These are phyloP conservation scores for Drosophila robusta DNA, from an alignment of 2,888 invertebrate species.

Conservation along the genomic window DNA sequence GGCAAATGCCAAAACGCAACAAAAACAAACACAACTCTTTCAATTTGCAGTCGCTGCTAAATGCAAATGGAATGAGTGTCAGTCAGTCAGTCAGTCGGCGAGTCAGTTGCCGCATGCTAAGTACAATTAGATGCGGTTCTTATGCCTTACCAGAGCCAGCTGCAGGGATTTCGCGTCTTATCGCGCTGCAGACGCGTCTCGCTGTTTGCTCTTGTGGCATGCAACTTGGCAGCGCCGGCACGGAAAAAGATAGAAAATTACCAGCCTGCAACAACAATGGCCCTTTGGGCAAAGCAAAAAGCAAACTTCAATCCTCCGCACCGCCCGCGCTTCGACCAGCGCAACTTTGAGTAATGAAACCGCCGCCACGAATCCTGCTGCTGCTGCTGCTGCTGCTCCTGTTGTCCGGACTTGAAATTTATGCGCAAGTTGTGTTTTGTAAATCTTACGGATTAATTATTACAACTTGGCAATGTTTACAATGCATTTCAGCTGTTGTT, in stretches of 20 bases:
- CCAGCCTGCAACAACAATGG: slow-evolving; percentile 49
- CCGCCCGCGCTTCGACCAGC: not conserved
- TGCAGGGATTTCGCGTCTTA: slow-evolving; percentile 54
- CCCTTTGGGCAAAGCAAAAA: slow-evolving; percentile 28
- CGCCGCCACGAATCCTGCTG: slow-evolving; percentile 7
- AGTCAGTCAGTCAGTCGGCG: slow-evolving; percentile 22
- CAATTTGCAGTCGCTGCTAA: slow-evolving; percentile 51
- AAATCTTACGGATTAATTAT: slow-evolving; percentile 82
- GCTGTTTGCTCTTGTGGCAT: slow-evolving; percentile 68
- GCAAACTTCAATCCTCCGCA: slow-evolving; percentile 9
- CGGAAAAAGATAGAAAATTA: slow-evolving; percentile 33
- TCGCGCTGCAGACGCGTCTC: slow-evolving; percentile 39
- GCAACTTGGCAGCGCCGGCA: slow-evolving; percentile 46
- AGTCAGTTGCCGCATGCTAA: slow-evolving; percentile 61
- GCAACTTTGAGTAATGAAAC: slow-evolving; percentile 69
- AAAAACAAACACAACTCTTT: slow-evolving; percentile 40
- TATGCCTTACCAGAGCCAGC: slow-evolving; percentile 18
- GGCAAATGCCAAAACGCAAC: slow-evolving; percentile 37
- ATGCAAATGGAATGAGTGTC: slow-evolving; percentile 54
- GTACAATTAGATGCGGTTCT: slow-evolving; percentile 65
- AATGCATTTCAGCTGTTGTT: slow-evolving; percentile 57
- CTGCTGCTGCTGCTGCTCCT: not conserved
- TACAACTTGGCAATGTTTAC: slow-evolving; percentile 77
- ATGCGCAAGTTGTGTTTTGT: slow-evolving; percentile 67
- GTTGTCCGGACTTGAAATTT: slow-evolving; percentile 44